Evolutionary conservation across 1,140 invertebrate species (phyloP), one percentile per base, ranked within the genome.

Genomic region (Chrysoperla carnea): DNA sequence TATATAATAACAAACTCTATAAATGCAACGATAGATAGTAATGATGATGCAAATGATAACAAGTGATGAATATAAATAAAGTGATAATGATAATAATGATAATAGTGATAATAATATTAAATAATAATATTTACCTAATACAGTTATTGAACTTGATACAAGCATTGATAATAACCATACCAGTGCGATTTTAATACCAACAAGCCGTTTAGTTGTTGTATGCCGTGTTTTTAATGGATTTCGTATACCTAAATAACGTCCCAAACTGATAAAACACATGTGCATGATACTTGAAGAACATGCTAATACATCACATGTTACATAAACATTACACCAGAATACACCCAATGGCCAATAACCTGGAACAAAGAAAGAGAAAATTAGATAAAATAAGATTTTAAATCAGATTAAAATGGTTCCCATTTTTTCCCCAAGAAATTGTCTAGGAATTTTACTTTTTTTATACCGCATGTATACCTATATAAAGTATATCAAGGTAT

Each of bases 191-290:
- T 88, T 85, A 50, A 87, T 70, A 17, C 78, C 74, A 7, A 88
- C 81, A 45, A 84, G 66, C 35, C 80, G 69, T 52, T 82, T 83
- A 2, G 83, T 85, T 13, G 75, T 78, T 40, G 71, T 74, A 53
- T 79, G 80, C 13, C 85, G 64, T 8, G 81, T 85, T 51, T 79
- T 82, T 47, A 96, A 62, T 1, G 91, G 91, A 61, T 88, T 87
- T 29, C 86, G 70, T 44, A 96, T 93, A 36, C 88, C 88, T 44
- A 93, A 61, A 62, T 92, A 96, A 52, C 91, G 75, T 46, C 89
- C 88, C 47, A 96, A 69, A 31, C 84, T 89, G 58, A 96, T 95
- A 64, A 89, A 91, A 58, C 89, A 92, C 88, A 96, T 94, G 71
- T 96, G 92, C 76, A 93, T 82, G 56, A 96, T 96, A 52, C 84